A percentile compares a stretch with the other conserved stretches of the same genome.
Evolutionary conservation across 2,797 vertebrate genomes (phyloP).

Genomic region (Eospalax fontanierii): DNA sequence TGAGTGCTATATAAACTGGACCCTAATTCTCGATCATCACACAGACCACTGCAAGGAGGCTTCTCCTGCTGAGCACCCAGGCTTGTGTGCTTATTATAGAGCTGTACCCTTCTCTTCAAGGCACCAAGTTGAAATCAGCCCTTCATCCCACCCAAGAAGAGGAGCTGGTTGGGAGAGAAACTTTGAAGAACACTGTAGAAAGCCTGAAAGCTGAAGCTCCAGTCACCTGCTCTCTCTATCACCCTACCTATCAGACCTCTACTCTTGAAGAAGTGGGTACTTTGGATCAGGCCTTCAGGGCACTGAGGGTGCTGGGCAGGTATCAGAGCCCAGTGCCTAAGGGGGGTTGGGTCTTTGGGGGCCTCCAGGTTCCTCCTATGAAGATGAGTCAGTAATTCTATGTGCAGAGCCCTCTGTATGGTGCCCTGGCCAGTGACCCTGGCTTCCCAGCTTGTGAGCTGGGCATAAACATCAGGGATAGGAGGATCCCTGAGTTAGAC

Average conservation of each 20-base stretch:
- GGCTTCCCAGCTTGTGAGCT: background rate
- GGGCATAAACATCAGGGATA: background rate
- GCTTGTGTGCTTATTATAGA: background rate
- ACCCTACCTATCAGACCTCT: background rate
- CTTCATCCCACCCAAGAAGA: background rate
- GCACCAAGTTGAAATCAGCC: background rate
- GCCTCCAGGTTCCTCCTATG: background rate
- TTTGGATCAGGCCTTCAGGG: background rate
- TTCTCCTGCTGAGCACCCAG: background rate
- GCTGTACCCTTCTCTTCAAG: background rate
- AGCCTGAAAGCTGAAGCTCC: background rate
- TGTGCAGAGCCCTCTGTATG: too few species aligned
- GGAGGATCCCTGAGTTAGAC: too few species aligned
- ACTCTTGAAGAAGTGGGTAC: background rate
- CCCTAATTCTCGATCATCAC: background rate
- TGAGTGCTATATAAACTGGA: background rate
- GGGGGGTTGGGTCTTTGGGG: background rate
- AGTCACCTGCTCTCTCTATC: background rate
- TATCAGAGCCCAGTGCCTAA: background rate
- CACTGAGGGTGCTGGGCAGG: background rate
- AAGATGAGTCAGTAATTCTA: background rate
- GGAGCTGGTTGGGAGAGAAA: background rate
- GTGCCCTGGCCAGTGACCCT: too few species aligned
- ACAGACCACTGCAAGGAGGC: accelerated
- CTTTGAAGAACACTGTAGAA: background rate